Evolutionary conservation across 2,113 vertebrate species (phyloP).

Genomic region (Thalassarche chlororhynchos): DNA sequence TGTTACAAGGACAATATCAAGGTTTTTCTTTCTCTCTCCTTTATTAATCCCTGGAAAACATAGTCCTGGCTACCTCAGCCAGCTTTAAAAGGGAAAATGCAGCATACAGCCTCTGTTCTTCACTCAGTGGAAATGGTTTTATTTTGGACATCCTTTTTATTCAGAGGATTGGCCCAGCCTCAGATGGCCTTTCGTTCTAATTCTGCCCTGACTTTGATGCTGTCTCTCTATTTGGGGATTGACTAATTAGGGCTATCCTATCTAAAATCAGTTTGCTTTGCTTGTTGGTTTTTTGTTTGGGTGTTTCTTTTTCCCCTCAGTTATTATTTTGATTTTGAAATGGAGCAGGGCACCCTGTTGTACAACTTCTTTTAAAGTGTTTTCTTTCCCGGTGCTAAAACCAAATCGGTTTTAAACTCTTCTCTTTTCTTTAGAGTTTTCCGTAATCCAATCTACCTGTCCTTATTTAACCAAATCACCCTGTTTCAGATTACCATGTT

Average conservation of each 20-base stretch:
- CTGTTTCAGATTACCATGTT: neutral
- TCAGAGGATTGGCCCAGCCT: neutral
- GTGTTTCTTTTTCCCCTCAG: neutral
- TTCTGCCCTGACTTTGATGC: slow-evolving; percentile 36
- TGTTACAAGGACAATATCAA: neutral
- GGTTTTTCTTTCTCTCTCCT: neutral
- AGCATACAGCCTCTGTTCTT: neutral
- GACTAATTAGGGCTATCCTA: slow-evolving; percentile 39
- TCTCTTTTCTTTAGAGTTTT: neutral
- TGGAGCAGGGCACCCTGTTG: neutral
- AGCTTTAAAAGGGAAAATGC: neutral
- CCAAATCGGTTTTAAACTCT: neutral
- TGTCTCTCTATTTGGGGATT: slow-evolving; percentile 10
- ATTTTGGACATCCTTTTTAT: neutral
- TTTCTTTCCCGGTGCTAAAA: neutral
- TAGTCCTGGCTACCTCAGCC: neutral
- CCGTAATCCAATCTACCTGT: neutral
- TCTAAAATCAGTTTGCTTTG: slow-evolving; percentile 35
- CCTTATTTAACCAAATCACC: neutral
- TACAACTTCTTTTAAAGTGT: neutral
- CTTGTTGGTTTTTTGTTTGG: neutral
- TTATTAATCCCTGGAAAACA: neutral
- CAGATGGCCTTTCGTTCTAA: neutral
- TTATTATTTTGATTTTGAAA: slow-evolving; percentile 9
- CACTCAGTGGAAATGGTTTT: neutral